Percentiles rank a stretch among this genome's conserved stretches.
phyloP scores from a whole-genome alignment of 2,888 invertebrate genomes.

The Pammene aurita region DNA sequence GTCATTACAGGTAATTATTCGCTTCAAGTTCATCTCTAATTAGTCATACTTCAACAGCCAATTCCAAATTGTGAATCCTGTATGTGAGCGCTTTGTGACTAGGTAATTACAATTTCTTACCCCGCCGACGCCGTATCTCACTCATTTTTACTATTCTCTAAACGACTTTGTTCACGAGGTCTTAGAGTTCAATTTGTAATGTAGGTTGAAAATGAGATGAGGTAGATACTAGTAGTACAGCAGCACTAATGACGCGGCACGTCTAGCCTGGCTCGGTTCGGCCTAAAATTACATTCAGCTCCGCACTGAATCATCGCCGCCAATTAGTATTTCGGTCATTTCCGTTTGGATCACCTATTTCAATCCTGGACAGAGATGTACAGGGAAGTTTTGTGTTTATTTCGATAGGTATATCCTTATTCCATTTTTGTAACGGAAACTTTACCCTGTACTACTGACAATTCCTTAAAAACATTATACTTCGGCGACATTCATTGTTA shows the following conservation, averaged over 20 bases:
- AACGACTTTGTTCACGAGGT: neutral
- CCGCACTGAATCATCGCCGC: conserved; percentile 34
- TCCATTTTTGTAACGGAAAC: no score
- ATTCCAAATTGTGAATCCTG: conserved; percentile 27
- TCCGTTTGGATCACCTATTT: conserved; percentile 36
- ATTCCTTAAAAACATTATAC: no score
- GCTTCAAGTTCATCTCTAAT: conserved; percentile 30
- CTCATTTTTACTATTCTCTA: neutral
- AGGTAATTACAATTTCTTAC: conserved; percentile 26
- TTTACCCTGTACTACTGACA: no score
- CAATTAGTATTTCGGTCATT: conserved; percentile 40
- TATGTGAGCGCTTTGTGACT: conserved; percentile 36
- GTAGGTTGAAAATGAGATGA: neutral
- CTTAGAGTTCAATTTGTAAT: neutral
- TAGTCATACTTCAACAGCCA: conserved; percentile 24
- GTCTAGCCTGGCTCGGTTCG: conserved; percentile 25
- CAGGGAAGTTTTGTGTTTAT: neutral
- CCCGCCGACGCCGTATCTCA: conserved; percentile 3
- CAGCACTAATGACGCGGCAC: conserved; percentile 36
- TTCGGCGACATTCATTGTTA: no score
- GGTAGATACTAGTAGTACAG: neutral
- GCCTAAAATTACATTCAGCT: conserved; percentile 37
- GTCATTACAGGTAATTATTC: conserved; percentile 9
- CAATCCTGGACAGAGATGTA: neutral
- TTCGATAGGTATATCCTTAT: neutral